Conservation (phyloP, 2,888 invertebrate genomes). For the Graphium colonna region DNA sequence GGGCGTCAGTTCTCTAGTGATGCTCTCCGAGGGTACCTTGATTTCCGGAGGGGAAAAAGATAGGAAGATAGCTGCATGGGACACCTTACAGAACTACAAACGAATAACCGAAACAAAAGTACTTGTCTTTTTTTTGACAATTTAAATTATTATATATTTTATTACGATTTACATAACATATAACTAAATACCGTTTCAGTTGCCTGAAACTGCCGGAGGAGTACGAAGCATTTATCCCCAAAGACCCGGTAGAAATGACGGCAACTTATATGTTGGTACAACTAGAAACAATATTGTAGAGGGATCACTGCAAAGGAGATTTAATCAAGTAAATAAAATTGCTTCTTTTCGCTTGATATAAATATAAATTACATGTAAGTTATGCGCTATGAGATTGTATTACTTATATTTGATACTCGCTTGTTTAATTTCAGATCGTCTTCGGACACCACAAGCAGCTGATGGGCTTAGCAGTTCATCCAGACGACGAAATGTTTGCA, state of each 20-base stretch:
- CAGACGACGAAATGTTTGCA: constrained; percentile 94
- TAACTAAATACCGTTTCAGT: constrained; percentile 61
- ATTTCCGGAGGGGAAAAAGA: constrained; percentile 95
- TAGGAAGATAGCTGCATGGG: constrained; percentile 95
- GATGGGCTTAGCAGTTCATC: constrained; percentile 93
- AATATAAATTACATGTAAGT: too few relatives aligned
- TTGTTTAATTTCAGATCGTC: constrained; percentile 82
- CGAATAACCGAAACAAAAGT: constrained; percentile 94
- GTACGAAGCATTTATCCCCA: constrained; percentile 94
- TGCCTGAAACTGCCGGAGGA: constrained; percentile 93
- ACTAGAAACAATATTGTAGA: constrained; percentile 93
- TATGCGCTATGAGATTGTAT: too few relatives aligned
- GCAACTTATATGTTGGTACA: constrained; percentile 94
- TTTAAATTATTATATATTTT: too few relatives aligned
- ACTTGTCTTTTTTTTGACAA: constrained; percentile 4
- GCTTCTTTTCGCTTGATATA: too few relatives aligned
- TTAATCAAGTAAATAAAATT: constrained; percentile 82
- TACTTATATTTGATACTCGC: too few relatives aligned
- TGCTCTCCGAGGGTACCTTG: constrained; percentile 94
- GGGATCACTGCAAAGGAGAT: constrained; percentile 92
- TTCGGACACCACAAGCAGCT: constrained; percentile 94
- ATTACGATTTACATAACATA: too few relatives aligned
- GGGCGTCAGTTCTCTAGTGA: constrained; percentile 91
- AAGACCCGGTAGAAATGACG: constrained; percentile 92
- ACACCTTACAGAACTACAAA: constrained; percentile 93